Evolutionary conservation across 2,888 invertebrate genomes (phyloP).

Genomic region (Orchesellides sinensis): DNA sequence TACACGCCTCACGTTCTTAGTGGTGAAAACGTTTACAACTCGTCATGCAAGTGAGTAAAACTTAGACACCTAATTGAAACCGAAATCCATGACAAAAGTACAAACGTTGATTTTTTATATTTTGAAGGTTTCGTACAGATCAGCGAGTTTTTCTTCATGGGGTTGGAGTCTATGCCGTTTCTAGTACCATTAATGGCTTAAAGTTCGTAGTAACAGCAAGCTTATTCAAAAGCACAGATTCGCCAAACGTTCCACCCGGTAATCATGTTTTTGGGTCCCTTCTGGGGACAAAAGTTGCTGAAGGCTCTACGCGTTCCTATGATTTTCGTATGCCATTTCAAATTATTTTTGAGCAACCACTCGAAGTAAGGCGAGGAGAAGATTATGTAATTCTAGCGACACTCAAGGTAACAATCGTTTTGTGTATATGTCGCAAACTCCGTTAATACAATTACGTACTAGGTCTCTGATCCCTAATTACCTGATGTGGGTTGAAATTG

Average conservation of each 20-base stretch:
- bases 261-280: constrained; percentile 48
- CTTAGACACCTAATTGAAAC: not conserved
- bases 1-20: constrained; percentile 55
- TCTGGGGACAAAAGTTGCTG: constrained; percentile 57
- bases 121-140: constrained; percentile 86
- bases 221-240: constrained; percentile 54
- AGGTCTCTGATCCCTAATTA: not conserved
- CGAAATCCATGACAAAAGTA: not conserved
- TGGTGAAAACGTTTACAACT: constrained; percentile 69
- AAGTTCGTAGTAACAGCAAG: constrained; percentile 69
- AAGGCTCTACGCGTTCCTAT: constrained; percentile 72
- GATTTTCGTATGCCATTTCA: constrained; percentile 73
- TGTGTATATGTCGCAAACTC: not conserved
- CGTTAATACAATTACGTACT: not conserved
- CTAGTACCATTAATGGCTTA: constrained; percentile 85
- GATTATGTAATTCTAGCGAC: constrained; percentile 89
- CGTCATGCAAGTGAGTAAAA: constrained; percentile 65
- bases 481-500: no score
- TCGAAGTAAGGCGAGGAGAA: constrained; percentile 87
- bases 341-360: constrained; percentile 85
- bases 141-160: constrained; percentile 89
- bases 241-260: constrained; percentile 17
- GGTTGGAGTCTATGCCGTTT: constrained; percentile 85
- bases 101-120: constrained; percentile 12
- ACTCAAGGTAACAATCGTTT: constrained; percentile 42